Conservation (phyloP, 2,888 invertebrate species). For the Caenorhabditis angaria region DNA sequence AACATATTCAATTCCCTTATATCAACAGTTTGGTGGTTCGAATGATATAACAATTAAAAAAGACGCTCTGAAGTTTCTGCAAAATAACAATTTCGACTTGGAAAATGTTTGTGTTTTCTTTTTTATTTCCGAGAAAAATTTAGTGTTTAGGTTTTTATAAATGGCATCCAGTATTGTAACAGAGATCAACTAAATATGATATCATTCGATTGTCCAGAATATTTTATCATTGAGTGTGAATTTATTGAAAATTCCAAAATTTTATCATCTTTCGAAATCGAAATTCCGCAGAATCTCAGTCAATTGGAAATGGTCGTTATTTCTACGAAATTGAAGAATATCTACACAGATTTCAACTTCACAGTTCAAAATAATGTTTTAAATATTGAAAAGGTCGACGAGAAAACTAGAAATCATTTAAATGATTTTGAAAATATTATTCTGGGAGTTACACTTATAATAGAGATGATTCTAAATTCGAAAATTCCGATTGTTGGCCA, state of each 20-base stretch:
- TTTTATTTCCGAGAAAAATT: background rate
- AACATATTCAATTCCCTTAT: conserved; percentile 28
- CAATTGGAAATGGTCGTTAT: background rate
- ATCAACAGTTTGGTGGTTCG: conserved; percentile 15
- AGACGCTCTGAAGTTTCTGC: conserved; percentile 19
- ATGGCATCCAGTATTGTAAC: conserved; percentile 31
- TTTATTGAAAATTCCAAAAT: background rate
- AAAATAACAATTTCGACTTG: conserved; percentile 19
- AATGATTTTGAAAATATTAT: background rate
- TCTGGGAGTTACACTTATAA: background rate
- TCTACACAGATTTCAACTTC: background rate
- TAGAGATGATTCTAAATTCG: background rate
- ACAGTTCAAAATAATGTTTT: background rate
- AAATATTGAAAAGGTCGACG: background rate
- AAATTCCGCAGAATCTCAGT: background rate
- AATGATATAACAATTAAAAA: conserved; percentile 1
- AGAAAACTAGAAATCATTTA: background rate
- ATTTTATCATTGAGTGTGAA: background rate
- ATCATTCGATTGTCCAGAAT: background rate
- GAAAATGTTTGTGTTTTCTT: background rate
- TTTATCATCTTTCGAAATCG: background rate
- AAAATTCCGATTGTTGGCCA: conserved; percentile 29
- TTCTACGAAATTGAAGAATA: background rate
- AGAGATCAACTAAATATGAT: conserved; percentile 7
- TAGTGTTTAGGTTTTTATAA: conserved; percentile 15